These are phyloP conservation scores for Chironex yamaguchii DNA, from an alignment of 30 jellyfish, hydroid and myxozoan species.

Conservation along the genomic window DNA sequence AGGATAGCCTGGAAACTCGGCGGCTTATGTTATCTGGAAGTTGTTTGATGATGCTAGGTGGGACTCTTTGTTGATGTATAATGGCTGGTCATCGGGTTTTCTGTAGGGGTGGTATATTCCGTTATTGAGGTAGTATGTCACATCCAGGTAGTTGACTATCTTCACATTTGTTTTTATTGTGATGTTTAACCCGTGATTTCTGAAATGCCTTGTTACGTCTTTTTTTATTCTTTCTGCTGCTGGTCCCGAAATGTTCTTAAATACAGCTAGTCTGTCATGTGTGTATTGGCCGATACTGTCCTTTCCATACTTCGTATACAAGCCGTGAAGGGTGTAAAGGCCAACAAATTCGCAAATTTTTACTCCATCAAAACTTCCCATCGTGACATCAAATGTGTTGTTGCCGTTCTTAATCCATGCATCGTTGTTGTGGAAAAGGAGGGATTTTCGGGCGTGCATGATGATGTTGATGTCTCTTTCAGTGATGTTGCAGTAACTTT, in stretches of 20 bases:
- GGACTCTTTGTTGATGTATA: slow-evolving; percentile 72
- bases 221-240: slow-evolving; percentile 66
- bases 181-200: slow-evolving; percentile 55
- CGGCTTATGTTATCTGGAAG: slow-evolving; percentile 27
- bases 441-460: slow-evolving; percentile 66
- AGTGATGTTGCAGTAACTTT: slow-evolving; percentile 12
- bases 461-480: slow-evolving; percentile 39
- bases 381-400: slow-evolving; percentile 74
- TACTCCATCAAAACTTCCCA: slow-evolving; percentile 71
- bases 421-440: slow-evolving; percentile 30
- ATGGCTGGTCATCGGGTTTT: slow-evolving; percentile 47
- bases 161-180: slow-evolving; percentile 62
- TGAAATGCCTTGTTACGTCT: slow-evolving; percentile 18
- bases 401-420: no score
- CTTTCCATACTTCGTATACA: background rate
- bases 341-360: slow-evolving; percentile 70
- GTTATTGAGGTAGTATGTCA: slow-evolving; percentile 50
- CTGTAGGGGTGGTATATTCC: slow-evolving; percentile 59
- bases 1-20: slow-evolving; percentile 59
- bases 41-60: slow-evolving; percentile 65
- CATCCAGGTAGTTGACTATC: slow-evolving; percentile 63
- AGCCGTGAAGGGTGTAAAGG: slow-evolving; percentile 26
- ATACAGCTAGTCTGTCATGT: slow-evolving; percentile 74
- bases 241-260: slow-evolving; percentile 50
- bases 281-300: slow-evolving; percentile 60